Evolutionary conservation across 1,140 invertebrate species (phyloP), one percentile per base, ranked within the genome.

Genomic region (Camponotus floridanus): DNA sequence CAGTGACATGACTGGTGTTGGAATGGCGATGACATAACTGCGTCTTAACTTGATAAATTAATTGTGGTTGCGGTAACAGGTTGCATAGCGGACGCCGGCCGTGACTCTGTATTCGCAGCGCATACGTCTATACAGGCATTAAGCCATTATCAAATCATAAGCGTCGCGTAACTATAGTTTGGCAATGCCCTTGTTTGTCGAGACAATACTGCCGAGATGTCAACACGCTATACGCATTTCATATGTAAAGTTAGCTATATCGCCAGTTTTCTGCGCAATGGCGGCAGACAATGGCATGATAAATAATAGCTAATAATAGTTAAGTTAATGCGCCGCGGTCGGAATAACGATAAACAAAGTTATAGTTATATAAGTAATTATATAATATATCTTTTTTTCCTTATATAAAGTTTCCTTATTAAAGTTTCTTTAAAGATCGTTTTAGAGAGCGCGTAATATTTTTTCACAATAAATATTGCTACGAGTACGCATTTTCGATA

Each of bases 31-130:
- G 88, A 74, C 79, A 90, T 89, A 90, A 90, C 87, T 80, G 68
- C 74, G 57, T 89, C 88, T 89, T 89, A 89, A 89, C 88, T 89
- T 88, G 88, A 83, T 89, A 89, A 89, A 86, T 89, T 89, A 65
- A 76, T 86, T 76, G 78, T 48, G 87, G 88, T 84, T 89, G 62
- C 78, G n/a, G 78, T 89, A 89, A 89, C 76, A 89, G 87, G 88
- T 89, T 86, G 87, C 83, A 83, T 64, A 71, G 71, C 76, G 79
- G 55, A 61, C 55, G 36, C 26, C 48, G 31, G 5, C 9, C 67
- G 51, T 42, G 64, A 45, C 65, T 26, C 26, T 59, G 48, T 48
- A 59, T 88, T 81, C 84, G 21, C 51, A 64, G 36, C 80, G 36
- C 31, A 21, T 57, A 64, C 21, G 15, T 51, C 59, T 67, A 36